A percentile compares a stretch with the other conserved stretches of the same genome.
Evolutionary conservation across 37 sponge, comb jelly and placozoan genomes (phyloP).

Genomic region (Geodia barretti): DNA sequence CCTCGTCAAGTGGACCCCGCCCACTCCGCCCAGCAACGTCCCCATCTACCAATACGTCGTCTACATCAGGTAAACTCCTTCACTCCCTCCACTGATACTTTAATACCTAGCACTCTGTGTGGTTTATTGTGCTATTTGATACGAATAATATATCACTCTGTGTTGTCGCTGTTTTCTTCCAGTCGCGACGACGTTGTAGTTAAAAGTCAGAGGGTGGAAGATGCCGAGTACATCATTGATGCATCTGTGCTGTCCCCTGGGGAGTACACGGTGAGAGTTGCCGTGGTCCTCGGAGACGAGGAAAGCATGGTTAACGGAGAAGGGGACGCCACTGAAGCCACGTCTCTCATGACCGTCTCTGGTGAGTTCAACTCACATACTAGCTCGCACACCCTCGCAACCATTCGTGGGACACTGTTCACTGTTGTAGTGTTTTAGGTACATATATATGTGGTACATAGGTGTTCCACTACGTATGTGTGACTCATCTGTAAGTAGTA

Average conservation of each 20-base stretch:
- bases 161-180: not conserved
- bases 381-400: not conserved
- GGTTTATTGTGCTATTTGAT: too few relatives aligned
- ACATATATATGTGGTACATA: too few relatives aligned
- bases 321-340: not conserved
- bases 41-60: not conserved
- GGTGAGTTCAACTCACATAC: not conserved
- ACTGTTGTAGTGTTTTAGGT: too few relatives aligned
- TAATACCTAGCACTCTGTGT: too few relatives aligned
- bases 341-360: not conserved
- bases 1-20: not conserved
- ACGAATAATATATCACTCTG: too few relatives aligned
- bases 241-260: not conserved
- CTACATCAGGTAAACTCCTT: not conserved
- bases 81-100: too few relatives aligned
- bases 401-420: too few relatives aligned
- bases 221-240: not conserved
- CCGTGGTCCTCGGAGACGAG: not conserved
- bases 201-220: too few relatives aligned
- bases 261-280: not conserved
- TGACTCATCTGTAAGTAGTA: too few relatives aligned
- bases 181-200: not conserved
- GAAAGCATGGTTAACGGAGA: not conserved
- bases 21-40: not conserved
- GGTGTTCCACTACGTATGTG: too few relatives aligned